These are phyloP conservation scores for Anguilla obscura DNA, from an alignment of 2,797 vertebrate species.

Conservation along the genomic window DNA sequence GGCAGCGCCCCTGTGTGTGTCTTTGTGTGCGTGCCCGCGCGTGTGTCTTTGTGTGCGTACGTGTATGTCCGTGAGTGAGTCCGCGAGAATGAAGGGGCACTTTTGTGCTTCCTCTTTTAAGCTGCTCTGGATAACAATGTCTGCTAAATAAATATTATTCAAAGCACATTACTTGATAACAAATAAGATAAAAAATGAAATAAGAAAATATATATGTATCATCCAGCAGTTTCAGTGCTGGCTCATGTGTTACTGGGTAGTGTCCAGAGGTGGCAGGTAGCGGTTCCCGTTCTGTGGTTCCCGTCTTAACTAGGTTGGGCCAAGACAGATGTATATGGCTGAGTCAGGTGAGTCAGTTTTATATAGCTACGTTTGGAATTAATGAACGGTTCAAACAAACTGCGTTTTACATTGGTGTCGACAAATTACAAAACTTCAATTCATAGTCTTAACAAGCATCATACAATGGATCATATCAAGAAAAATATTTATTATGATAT, in stretches of 20 bases:
- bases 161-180: not conserved
- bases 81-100: not conserved
- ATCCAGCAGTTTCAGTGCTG: not conserved
- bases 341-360: too few relatives aligned
- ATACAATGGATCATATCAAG: not conserved
- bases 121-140: not conserved
- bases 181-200: not conserved
- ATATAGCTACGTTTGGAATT: too few relatives aligned
- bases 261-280: not conserved
- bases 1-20: not conserved
- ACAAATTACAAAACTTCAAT: too few relatives aligned
- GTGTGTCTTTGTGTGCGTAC: too few relatives aligned
- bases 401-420: too few relatives aligned
- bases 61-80: not conserved
- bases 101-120: not conserved
- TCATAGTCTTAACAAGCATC: not conserved
- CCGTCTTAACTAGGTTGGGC: too few relatives aligned
- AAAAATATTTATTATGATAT: not conserved
- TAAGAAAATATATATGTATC: not conserved
- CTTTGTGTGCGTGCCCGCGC: not conserved
- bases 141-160: not conserved
- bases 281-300: not conserved
- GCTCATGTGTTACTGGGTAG: not conserved
- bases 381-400: too few relatives aligned
- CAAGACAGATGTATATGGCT: too few relatives aligned